Evolutionary conservation across 2,797 vertebrate genomes (phyloP).

Genomic region (Spinus olivaceus): DNA sequence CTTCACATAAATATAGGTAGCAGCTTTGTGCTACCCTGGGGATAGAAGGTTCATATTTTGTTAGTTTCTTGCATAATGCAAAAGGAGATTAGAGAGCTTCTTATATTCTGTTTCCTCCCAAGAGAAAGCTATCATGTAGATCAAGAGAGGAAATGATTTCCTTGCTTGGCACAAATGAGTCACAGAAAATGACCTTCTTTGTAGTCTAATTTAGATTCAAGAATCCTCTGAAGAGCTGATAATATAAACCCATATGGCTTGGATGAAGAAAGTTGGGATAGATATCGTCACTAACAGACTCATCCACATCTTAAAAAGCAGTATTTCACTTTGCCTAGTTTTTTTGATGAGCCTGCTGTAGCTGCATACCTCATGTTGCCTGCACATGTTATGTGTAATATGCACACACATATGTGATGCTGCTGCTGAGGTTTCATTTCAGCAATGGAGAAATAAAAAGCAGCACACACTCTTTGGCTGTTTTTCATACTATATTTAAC

Average conservation of each 20-base stretch:
- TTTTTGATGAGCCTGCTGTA: conserved; percentile 1
- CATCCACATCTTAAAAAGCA: conserved; percentile 9
- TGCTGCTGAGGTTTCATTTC: neutral
- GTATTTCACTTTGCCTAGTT: neutral
- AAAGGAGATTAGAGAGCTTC: conserved; percentile 62
- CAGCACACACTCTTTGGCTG: neutral
- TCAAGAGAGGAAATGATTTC: conserved; percentile 68
- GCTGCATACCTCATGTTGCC: conserved; percentile 12
- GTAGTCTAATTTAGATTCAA: conserved; percentile 65
- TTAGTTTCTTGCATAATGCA: conserved; percentile 51
- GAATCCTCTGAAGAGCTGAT: conserved; percentile 56
- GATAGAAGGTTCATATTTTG: conserved; percentile 18
- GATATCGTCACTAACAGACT: neutral
- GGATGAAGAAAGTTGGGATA: conserved; percentile 17
- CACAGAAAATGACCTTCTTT: conserved; percentile 67
- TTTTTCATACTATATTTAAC: neutral
- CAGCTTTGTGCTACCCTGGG: conserved; percentile 8
- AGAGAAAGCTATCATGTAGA: conserved; percentile 61
- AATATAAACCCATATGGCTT: conserved; percentile 19
- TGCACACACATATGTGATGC: neutral
- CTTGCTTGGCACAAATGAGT: conserved; percentile 69
- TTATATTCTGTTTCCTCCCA: conserved; percentile 56
- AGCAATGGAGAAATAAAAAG: neutral
- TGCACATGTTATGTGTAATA: neutral
- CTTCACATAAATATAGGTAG: conserved; percentile 10